A percentile compares a stretch with the other conserved stretches of the same genome.
phyloP scores from a whole-genome alignment of 2,888 invertebrate genomes.

The Meiosimyza platycephala region DNA sequence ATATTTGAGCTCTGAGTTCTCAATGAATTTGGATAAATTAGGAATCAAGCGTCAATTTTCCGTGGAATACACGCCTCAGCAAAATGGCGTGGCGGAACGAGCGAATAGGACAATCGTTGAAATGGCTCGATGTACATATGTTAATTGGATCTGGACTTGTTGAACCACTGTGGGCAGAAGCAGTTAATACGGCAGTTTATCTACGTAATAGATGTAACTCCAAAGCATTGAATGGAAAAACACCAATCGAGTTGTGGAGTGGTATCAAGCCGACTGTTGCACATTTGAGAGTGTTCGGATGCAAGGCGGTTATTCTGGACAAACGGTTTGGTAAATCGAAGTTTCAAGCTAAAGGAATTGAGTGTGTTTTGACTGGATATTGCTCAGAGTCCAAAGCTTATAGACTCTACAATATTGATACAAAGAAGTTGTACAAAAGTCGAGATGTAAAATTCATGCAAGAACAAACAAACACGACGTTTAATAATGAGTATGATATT shows the following conservation, averaged over 20 bases:
- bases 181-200: slow-evolving; percentile 39
- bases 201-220: slow-evolving; percentile 40
- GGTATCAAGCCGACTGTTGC: slow-evolving; percentile 39
- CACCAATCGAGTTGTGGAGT: slow-evolving; percentile 45
- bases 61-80: slow-evolving; percentile 40
- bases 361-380: slow-evolving; percentile 17
- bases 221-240: slow-evolving; percentile 32
- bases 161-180: slow-evolving; percentile 47
- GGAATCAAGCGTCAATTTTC: slow-evolving; percentile 34
- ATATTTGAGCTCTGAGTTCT: slow-evolving; percentile 37
- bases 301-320: slow-evolving; percentile 33
- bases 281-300: slow-evolving; percentile 36
- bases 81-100: slow-evolving; percentile 36
- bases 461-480: neutral
- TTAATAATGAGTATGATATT: neutral
- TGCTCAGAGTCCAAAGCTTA: neutral
- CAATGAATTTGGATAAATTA: slow-evolving; percentile 26
- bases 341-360: neutral
- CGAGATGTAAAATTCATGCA: neutral
- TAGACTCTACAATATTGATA: neutral
- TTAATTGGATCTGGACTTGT: slow-evolving; percentile 44
- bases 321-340: slow-evolving; percentile 34
- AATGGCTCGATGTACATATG: slow-evolving; percentile 51
- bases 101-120: too few relatives aligned
- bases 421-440: neutral